Conservation (phyloP, 2,113 vertebrate genomes). For the Dipodomys ordii region DNA sequence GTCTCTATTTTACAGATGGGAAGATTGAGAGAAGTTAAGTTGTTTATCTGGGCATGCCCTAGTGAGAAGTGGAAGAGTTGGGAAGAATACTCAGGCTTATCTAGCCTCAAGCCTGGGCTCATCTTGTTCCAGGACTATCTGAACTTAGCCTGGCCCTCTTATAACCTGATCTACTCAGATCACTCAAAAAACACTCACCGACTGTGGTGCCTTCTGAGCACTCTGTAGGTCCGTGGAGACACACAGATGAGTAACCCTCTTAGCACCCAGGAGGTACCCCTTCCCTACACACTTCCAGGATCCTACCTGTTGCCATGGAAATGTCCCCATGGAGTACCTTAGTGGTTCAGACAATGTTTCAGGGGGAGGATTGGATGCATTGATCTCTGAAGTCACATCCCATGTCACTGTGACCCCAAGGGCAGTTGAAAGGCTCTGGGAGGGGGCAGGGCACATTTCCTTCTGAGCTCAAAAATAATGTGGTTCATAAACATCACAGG, state of each 20-base stretch:
- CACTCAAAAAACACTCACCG: background rate
- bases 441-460: background rate
- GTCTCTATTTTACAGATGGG: slow-evolving; percentile 12
- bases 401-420: background rate
- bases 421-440: background rate
- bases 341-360: background rate
- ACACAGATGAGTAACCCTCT: background rate
- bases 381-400: slow-evolving; percentile 9
- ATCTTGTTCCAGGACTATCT: background rate
- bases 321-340: background rate
- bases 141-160: background rate
- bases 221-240: background rate
- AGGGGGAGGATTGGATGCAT: background rate
- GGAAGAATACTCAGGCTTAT: background rate
- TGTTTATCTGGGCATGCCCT: background rate
- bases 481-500: slow-evolving; percentile 23
- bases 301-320: slow-evolving; percentile 38
- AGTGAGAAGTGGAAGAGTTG: background rate
- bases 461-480: background rate
- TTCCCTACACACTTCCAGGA: background rate
- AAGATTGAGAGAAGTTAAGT: background rate
- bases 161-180: background rate
- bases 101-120: background rate
- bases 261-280: background rate
- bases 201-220: background rate